Base-by-base conservation (phyloP, 23 tunicate genomes). In the Corella eumyota region DNA sequence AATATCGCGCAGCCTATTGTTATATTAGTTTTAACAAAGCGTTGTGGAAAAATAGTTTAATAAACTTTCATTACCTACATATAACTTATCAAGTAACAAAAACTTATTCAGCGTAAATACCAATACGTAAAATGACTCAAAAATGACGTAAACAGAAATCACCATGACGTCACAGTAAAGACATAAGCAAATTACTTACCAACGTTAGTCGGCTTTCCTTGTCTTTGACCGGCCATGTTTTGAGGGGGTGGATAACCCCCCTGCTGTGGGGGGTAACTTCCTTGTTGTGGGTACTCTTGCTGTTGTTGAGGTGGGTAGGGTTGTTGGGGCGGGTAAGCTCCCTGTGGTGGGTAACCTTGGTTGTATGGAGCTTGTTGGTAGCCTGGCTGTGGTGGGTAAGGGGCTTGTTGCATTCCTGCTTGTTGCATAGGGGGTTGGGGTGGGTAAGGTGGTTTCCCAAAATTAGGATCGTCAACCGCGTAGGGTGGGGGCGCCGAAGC, bases 401-500 rank as follows among this genome's bases (percentile, higher is more conserved):
- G 79, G 25, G 35, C 69, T 62, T 73, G 79, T 23, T 62, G 79
- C 52, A 38, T 29, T 17, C 69, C 69, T 13, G 79, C 58, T 23
- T 45, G 65, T 25, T 32, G 45, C 44, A 60, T 34, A 32, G 65
- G 66, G 29, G 65, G 76, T 36, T 48, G 70, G 34, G 69, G 69
- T 48, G 70, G 70, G 70, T 61, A 62, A 26, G 69, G 61, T 22
- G 69, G 52, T 5, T 62, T 67, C 29, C 31, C 45, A 36, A 24
- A 50, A 49, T 38, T 45, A 30, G 79, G 69, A 38, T 51, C 70
- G 31, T 32, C 31, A n/a, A 70, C 70, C 6, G 79, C 50, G 53
- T 73, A 73, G 6, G 79, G 79, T n/a, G 79, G 79, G 0, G 79
- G 79, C 22, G 79, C 79, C 4, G 61, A 47, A 29, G 79, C 69